These are phyloP conservation scores for Melanotaenia nigrans DNA, from an alignment of 2,797 vertebrate genomes.

Conservation along the genomic window DNA sequence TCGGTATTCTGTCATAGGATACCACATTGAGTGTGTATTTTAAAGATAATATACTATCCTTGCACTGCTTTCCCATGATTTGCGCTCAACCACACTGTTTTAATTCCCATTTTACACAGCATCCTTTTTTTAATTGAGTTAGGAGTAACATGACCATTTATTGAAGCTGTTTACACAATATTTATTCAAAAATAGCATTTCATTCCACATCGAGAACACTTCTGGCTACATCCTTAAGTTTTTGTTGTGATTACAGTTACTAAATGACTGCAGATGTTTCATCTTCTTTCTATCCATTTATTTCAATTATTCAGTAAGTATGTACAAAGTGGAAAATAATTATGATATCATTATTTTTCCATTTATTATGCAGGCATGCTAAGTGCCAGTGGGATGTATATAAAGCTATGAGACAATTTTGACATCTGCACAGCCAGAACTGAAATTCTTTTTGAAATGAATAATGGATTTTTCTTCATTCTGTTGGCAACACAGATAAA, in stretches of 20 bases:
- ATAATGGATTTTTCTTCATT: slow-evolving; percentile 31
- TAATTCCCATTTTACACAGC: background rate
- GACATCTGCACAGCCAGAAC: slow-evolving; percentile 16
- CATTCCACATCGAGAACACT: background rate
- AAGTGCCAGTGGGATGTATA: slow-evolving; percentile 26
- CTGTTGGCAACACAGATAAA: slow-evolving; percentile 31
- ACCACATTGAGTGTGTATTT: background rate
- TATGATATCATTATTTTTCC: slow-evolving; percentile 21
- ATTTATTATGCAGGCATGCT: slow-evolving; percentile 14
- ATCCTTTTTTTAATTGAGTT: background rate
- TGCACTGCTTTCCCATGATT: background rate
- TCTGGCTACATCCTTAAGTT: background rate
- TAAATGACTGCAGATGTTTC: background rate
- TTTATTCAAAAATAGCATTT: background rate
- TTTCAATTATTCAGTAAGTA: slow-evolving; percentile 7
- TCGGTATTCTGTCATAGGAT: background rate
- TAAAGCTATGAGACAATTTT: slow-evolving; percentile 28
- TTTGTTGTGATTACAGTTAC: background rate
- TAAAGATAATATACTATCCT: background rate
- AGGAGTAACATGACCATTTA: background rate
- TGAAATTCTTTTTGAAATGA: slow-evolving; percentile 27
- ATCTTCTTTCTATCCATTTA: background rate
- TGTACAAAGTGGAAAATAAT: slow-evolving; percentile 25
- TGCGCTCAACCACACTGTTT: background rate
- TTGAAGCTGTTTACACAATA: background rate